Percentiles rank a stretch among this genome's conserved stretches.
Conservation (phyloP, 2,113 vertebrate species). For the Rousettus leschenaultii region DNA sequence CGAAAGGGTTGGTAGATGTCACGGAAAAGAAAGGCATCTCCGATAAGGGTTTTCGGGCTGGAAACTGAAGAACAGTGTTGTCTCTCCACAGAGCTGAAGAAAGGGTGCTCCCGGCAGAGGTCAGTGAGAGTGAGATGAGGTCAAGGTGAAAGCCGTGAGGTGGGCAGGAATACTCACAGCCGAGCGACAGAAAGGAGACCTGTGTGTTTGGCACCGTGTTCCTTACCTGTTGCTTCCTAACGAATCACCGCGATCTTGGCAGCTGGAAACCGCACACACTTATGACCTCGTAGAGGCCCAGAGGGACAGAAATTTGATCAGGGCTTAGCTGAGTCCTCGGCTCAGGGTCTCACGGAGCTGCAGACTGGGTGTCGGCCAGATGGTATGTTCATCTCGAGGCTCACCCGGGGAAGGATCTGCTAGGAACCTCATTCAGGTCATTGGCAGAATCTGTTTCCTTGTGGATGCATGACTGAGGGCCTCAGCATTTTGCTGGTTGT, state of each 20-base stretch:
- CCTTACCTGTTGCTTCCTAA: neutral
- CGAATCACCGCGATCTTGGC: neutral
- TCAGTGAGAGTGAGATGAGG: neutral
- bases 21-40: neutral
- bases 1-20: no score
- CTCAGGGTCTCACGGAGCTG: neutral
- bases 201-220: neutral
- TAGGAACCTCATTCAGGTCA: neutral
- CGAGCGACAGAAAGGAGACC: neutral
- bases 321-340: neutral
- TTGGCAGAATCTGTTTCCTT: neutral
- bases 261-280: neutral
- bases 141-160: neutral
- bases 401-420: neutral
- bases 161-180: neutral
- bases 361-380: neutral
- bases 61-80: neutral
- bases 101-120: neutral
- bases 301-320: neutral
- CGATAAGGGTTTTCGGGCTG: no score
- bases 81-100: neutral
- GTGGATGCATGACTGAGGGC: neutral
- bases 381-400: neutral
- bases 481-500: neutral
- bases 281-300: neutral